A percentile compares a stretch with the other conserved stretches of the same genome.
These are phyloP conservation scores for Nesometra sesokonis DNA, from an alignment of 35 echinoderm and acorn worm species.

Conservation along the genomic window DNA sequence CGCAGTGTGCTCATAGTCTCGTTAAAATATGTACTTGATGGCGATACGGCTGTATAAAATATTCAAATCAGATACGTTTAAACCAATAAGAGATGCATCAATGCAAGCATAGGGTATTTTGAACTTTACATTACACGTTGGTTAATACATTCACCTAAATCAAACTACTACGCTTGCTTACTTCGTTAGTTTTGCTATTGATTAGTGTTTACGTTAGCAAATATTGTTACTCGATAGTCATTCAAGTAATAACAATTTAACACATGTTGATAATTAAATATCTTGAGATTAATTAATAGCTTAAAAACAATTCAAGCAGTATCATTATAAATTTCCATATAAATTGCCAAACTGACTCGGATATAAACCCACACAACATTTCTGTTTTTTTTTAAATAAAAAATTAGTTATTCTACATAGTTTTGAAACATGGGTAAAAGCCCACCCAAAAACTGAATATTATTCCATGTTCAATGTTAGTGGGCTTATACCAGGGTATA, in stretches of 20 bases:
- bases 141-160: background rate
- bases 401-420: no score
- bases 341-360: no score
- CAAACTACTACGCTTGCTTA: background rate
- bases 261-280: background rate
- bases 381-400: no score
- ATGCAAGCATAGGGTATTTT: background rate
- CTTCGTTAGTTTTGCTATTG: background rate
- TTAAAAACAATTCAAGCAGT: no score
- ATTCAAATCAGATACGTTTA: conserved; percentile 2
- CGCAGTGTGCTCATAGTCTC: conserved; percentile 95
- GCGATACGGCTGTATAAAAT: conserved; percentile 69
- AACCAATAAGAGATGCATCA: background rate
- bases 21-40: conserved; percentile 81
- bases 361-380: no score
- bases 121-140: background rate
- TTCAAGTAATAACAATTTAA: background rate
- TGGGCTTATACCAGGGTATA: no score
- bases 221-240: background rate
- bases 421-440: no score
- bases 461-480: no score
- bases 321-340: no score
- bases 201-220: background rate
- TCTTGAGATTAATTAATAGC: background rate
- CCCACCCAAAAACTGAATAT: no score